A percentile compares a stretch with the other conserved stretches of the same genome.
Evolutionary conservation across 2,888 invertebrate genomes (phyloP).

Genomic region (Tenthredo distinguenda): DNA sequence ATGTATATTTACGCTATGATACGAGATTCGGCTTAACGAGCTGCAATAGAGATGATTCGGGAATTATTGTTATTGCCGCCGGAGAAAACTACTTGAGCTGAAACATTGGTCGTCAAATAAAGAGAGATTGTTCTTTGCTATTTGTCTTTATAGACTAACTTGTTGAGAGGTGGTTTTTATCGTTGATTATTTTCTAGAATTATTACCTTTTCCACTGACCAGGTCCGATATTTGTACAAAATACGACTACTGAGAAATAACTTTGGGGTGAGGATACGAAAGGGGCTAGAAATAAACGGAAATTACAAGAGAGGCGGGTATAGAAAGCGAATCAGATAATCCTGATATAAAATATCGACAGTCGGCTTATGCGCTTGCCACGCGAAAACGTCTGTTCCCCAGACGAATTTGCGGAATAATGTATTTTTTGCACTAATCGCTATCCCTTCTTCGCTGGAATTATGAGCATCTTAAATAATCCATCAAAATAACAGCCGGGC

Average conservation of each 20-base stretch:
- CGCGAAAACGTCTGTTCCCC: constrained; percentile 7
- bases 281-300: background rate
- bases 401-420: background rate
- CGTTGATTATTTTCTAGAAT: background rate
- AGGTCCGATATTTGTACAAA: background rate
- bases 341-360: constrained; percentile 25
- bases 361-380: constrained; percentile 7
- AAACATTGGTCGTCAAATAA: background rate
- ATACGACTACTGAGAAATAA: background rate
- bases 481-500: background rate
- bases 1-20: background rate
- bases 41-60: background rate
- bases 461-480: constrained; percentile 10
- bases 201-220: background rate
- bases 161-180: constrained; percentile 2
- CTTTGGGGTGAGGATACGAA: background rate
- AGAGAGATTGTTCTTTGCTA: constrained; percentile 8
- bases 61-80: background rate
- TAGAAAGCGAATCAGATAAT: constrained; percentile 36
- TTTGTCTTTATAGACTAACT: background rate
- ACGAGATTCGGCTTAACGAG: background rate
- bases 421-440: constrained; percentile 16
- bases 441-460: background rate
- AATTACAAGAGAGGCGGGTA: background rate
- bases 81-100: background rate